Conservation (phyloP, 2,888 invertebrate species). For the Trachelus stipa region DNA sequence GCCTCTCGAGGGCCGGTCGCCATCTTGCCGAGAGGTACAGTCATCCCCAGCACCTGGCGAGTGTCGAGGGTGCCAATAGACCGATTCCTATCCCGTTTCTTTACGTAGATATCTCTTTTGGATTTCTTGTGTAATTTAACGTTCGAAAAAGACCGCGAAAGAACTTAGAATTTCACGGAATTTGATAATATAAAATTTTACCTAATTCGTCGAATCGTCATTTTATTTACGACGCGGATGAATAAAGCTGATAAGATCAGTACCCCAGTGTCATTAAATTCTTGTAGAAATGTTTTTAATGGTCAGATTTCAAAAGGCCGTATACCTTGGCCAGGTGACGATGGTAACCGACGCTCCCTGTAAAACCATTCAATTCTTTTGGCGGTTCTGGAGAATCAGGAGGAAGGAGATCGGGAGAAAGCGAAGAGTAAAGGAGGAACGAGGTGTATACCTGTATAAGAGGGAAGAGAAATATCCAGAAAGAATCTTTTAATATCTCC, state of each 20-base stretch:
- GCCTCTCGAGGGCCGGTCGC: slow-evolving; percentile 62
- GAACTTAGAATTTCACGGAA: background rate
- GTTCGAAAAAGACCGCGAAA: background rate
- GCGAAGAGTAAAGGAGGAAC: background rate
- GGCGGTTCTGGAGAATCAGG: slow-evolving; percentile 31
- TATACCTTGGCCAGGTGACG: background rate
- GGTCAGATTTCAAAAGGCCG: slow-evolving; percentile 37
- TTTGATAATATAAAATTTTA: background rate
- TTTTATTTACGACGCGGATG: background rate
- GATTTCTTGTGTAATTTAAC: slow-evolving; percentile 35
- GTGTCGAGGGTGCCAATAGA: slow-evolving; percentile 14
- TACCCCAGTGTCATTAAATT: background rate
- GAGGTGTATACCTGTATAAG: background rate
- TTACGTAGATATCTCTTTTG: background rate
- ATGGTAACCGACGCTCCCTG: background rate
- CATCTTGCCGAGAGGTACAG: slow-evolving; percentile 64
- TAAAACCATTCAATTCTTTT: slow-evolving; percentile 42
- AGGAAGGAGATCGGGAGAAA: slow-evolving; percentile 5
- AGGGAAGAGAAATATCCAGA: background rate
- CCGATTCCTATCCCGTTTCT: slow-evolving; percentile 2
- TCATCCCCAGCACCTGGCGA: slow-evolving; percentile 46
- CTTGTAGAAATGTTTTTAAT: background rate
- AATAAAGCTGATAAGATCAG: background rate
- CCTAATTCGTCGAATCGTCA: background rate
- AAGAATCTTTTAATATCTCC: slow-evolving; percentile 50